Evolutionary conservation across 2,113 vertebrate species (phyloP).

Genomic region (Scophthalmus maximus): DNA sequence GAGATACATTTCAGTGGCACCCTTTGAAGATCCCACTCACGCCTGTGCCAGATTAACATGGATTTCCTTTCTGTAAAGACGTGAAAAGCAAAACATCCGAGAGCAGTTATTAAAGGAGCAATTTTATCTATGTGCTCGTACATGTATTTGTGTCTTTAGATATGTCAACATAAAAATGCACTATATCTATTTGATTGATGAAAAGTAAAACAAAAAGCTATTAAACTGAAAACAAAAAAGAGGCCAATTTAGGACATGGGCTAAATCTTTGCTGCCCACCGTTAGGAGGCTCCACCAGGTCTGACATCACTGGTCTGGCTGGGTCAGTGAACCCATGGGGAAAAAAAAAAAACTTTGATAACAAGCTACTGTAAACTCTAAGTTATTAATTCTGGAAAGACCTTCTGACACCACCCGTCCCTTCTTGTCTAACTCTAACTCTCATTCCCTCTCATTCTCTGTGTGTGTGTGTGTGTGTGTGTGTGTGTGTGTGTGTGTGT

Average conservation of each 20-base stretch:
- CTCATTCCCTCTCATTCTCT: constrained; percentile 13
- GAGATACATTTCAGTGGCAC: constrained; percentile 43
- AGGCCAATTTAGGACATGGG: constrained; percentile 8
- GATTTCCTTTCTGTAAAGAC: constrained; percentile 34
- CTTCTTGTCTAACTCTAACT: background rate
- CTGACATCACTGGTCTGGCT: constrained; percentile 15
- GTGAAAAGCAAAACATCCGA: constrained; percentile 1
- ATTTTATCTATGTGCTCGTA: background rate
- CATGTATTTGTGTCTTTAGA: background rate
- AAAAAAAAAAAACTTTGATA: constrained; percentile 32
- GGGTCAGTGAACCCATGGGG: constrained; percentile 24
- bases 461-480: constrained; percentile 28
- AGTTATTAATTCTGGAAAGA: constrained; percentile 43
- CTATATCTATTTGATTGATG: background rate
- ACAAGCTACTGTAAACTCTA: constrained; percentile 32
- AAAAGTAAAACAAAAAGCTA: constrained; percentile 4
- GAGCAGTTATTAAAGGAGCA: background rate
- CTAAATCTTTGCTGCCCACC: constrained; percentile 12
- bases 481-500: constrained; percentile 1
- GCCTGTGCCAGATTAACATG: constrained; percentile 20
- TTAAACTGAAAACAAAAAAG: background rate
- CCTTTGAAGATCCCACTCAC: constrained; percentile 51
- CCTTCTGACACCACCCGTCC: constrained; percentile 15
- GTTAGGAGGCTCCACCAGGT: constrained; percentile 14
- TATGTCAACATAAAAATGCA: background rate